Evolutionary conservation across 1,140 invertebrate genomes (phyloP), one percentile per base, ranked within the genome.

Genomic region (Psilanteris sp.): DNA sequence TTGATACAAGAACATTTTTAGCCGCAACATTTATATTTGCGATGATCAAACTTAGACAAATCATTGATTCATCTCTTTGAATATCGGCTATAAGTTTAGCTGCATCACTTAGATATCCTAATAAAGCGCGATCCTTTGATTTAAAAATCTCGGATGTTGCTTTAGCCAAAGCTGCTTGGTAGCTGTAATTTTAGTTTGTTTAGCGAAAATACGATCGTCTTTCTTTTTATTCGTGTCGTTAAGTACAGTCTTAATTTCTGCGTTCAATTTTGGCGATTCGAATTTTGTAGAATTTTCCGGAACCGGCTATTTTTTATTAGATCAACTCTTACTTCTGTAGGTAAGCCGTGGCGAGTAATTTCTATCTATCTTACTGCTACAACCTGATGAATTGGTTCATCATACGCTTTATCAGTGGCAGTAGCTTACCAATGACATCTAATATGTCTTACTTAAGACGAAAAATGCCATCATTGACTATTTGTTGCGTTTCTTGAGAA

Each of bases 11-110:
- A 0, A 29, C 15, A 11, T 61, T 39, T 11, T 54, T 66, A 3
- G 26, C 34, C 5, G 34, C n/a, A 0, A 32, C 6, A 11, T 44
- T 52, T 1, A 74, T 5, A 20, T 73, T 59, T 0, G 27, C 54
- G 4, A 74, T 32, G 6, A 67, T 46, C n/a, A 74, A 10, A 4
- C 44, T 67, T 2, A 46, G 9, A 2, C 71, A 10, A 20, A 68
- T 75, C 1, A 34, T 48, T 0, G 26, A 31, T 13, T 68, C 29
- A 11, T 75, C 62, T 1, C 43, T 36, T 29, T 52, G 59, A 13
- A 59, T 9, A 22, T 77, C 68, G 13, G 20, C 6, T 22, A 22
- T 10, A 9, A 31, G 27, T 11, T 10, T 31, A 2, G n/a, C 27
- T 3, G 27, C 27, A 3, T 31, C 27, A 31, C 27, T 31, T 3